A percentile compares a stretch with the other conserved stretches of the same genome.
Evolutionary conservation across 1,140 invertebrate genomes (phyloP).

Genomic region (Drosophila suzukii): DNA sequence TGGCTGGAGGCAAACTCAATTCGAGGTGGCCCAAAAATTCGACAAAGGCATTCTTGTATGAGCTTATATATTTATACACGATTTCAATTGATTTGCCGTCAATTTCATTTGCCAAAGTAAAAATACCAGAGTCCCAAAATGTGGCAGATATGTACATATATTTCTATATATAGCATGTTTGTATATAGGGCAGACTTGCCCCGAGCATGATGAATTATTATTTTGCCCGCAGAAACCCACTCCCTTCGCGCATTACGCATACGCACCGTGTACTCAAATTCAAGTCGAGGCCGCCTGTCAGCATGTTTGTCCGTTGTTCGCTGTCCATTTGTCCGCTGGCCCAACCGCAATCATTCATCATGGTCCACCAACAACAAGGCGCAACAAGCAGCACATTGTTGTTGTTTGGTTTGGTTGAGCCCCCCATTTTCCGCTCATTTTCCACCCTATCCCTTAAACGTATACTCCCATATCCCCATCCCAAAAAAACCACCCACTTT

Average conservation of each 20-base stretch:
- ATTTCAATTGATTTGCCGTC: slow-evolving; percentile 82
- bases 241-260: slow-evolving; percentile 61
- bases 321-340: slow-evolving; percentile 23
- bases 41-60: slow-evolving; percentile 29
- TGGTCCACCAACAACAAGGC: slow-evolving; percentile 39
- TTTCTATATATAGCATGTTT: neutral
- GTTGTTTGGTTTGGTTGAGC: slow-evolving; percentile 38
- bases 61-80: slow-evolving; percentile 30
- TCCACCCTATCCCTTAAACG: slow-evolving; percentile 10
- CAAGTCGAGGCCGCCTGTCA: slow-evolving; percentile 63
- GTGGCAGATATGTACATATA: slow-evolving; percentile 15
- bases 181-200: slow-evolving; percentile 43
- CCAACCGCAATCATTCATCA: slow-evolving; percentile 78
- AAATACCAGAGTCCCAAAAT: slow-evolving; percentile 38
- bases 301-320: slow-evolving; percentile 55
- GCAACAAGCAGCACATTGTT: slow-evolving; percentile 54
- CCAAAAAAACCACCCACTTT: slow-evolving; percentile 21
- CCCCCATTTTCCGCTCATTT: slow-evolving; percentile 66
- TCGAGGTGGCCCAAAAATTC: slow-evolving; percentile 16
- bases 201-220: slow-evolving; percentile 77
- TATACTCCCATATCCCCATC: neutral
- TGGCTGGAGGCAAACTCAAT: slow-evolving; percentile 44
- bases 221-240: slow-evolving; percentile 5
- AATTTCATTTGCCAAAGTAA: slow-evolving; percentile 66
- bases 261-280: slow-evolving; percentile 50